These are phyloP conservation scores for Folsomia manolachei DNA, from an alignment of 2,888 invertebrate species.

Conservation along the genomic window DNA sequence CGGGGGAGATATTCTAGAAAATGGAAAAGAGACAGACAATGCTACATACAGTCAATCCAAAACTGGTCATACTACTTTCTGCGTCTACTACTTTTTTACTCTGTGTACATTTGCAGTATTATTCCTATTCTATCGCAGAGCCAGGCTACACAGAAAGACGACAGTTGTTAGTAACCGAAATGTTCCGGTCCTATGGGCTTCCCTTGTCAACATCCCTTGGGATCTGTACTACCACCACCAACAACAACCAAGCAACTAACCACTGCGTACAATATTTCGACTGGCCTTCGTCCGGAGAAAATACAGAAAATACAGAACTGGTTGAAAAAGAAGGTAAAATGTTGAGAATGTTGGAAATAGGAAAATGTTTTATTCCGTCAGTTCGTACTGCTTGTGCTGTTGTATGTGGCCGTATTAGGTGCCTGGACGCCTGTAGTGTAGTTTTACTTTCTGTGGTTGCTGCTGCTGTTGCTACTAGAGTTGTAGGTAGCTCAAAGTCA, in stretches of 20 bases:
- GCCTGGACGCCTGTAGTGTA: background rate
- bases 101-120: too few relatives aligned
- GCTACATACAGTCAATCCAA: too few relatives aligned
- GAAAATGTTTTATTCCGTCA: too few relatives aligned
- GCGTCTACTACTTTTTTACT: too few relatives aligned
- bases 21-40: background rate
- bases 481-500: background rate
- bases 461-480: background rate
- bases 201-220: constrained; percentile 31
- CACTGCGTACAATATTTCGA: too few relatives aligned
- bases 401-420: background rate
- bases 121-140: too few relatives aligned
- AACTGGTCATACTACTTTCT: too few relatives aligned
- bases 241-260: background rate
- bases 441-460: background rate
- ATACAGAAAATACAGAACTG: background rate
- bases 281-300: background rate
- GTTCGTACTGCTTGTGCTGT: background rate
- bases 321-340: constrained; percentile 5
- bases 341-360: background rate
- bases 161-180: constrained; percentile 23
- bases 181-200: constrained; percentile 28
- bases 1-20: constrained; percentile 11
- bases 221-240: constrained; percentile 1
- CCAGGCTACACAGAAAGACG: too few relatives aligned